Evolutionary conservation across 2,113 vertebrate species (phyloP).

Genomic region (Prolemur simus): DNA sequence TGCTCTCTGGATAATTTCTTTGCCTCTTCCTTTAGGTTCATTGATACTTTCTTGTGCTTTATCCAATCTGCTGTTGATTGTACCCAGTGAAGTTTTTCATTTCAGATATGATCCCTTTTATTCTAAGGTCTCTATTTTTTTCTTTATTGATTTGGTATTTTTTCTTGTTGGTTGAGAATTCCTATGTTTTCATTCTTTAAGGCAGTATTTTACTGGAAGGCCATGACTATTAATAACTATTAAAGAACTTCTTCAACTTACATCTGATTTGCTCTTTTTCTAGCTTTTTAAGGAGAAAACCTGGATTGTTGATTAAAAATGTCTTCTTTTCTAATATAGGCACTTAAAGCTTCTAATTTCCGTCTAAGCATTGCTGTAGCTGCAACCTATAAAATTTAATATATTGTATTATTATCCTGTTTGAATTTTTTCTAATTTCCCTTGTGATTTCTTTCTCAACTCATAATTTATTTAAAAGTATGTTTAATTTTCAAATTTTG

Average conservation of each 20-base stretch:
- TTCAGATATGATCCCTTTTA: not conserved
- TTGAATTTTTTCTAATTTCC: not conserved
- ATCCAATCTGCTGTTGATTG: not conserved
- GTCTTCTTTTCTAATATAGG: not conserved
- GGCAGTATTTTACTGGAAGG: not conserved
- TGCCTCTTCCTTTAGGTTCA: not conserved
- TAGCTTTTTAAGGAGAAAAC: not conserved
- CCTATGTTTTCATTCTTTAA: not conserved
- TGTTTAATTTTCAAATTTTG: not conserved
- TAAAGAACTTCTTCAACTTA: not conserved
- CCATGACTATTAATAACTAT: not conserved
- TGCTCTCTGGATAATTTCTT: not conserved
- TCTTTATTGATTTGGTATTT: not conserved
- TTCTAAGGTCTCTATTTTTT: not conserved
- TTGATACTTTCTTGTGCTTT: not conserved
- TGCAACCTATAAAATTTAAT: not conserved
- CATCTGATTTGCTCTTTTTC: not conserved
- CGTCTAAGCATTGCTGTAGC: not conserved
- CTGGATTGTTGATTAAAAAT: not conserved
- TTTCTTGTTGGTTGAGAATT: not conserved
- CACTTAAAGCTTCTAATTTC: constrained; percentile 8
- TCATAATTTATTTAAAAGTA: not conserved
- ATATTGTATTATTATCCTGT: not conserved
- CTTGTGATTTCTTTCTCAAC: not conserved
- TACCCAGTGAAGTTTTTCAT: not conserved